Conservation (phyloP, 1,140 invertebrate species). For the Drosophila yakuba region DNA sequence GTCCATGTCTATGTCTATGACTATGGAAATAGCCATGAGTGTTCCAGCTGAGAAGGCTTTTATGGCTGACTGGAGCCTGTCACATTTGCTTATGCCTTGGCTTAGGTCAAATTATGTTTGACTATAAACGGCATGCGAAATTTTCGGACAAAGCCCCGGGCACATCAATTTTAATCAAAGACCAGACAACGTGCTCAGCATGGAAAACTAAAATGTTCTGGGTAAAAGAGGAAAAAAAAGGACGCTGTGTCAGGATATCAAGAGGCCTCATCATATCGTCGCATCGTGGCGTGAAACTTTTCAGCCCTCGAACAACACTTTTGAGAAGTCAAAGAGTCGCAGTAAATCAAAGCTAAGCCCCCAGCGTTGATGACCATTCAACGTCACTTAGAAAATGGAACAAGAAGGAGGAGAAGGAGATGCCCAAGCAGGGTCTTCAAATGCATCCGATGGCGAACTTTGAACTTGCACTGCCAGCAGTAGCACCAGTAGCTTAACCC, state of each 20-base stretch:
- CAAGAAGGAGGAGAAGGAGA: neutral
- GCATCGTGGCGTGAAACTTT: slow-evolving; percentile 61
- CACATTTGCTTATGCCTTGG: slow-evolving; percentile 74
- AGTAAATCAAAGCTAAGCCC: slow-evolving; percentile 79
- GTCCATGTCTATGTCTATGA: neutral
- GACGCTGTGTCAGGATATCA: neutral
- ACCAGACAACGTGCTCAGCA: slow-evolving; percentile 67
- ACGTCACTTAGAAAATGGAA: slow-evolving; percentile 41
- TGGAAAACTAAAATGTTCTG: slow-evolving; percentile 32
- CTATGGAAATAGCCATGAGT: slow-evolving; percentile 8
- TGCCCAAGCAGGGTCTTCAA: neutral
- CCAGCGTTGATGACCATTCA: slow-evolving; percentile 70
- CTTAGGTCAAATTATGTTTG: slow-evolving; percentile 79
- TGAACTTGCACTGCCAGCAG: slow-evolving; percentile 63
- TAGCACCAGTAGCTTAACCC: slow-evolving; percentile 61
- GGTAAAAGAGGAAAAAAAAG: neutral
- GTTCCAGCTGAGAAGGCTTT: slow-evolving; percentile 35
- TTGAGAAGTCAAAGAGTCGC: slow-evolving; percentile 52
- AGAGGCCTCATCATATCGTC: slow-evolving; percentile 31
- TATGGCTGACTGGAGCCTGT: slow-evolving; percentile 57
- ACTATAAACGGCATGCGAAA: slow-evolving; percentile 72
- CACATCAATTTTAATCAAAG: slow-evolving; percentile 81
- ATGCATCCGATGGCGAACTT: slow-evolving; percentile 61
- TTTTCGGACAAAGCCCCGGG: slow-evolving; percentile 72
- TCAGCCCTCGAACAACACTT: slow-evolving; percentile 53